Conservation (phyloP, 2,888 invertebrate species). For the Tanypteryx hageni region DNA sequence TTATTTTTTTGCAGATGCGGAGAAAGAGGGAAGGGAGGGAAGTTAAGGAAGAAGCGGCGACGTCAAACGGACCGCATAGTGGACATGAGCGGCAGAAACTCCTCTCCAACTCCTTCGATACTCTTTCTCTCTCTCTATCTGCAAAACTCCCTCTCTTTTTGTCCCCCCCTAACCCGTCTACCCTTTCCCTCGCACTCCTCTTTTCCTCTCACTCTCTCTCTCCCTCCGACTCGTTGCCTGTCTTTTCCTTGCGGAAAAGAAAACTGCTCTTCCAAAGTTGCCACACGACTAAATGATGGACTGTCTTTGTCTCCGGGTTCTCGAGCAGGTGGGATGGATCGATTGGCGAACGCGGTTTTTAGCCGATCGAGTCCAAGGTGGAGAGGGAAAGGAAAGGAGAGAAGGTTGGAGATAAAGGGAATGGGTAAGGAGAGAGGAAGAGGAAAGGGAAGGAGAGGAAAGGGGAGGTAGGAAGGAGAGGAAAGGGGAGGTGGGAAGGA, state of each 20-base stretch:
- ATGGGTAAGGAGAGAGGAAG: background rate
- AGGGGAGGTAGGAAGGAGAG: background rate
- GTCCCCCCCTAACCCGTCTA: background rate
- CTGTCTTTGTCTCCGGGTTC: background rate
- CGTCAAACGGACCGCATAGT: slow-evolving; percentile 19
- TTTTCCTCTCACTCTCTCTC: background rate
- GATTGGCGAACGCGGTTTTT: background rate
- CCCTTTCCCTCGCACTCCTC: background rate
- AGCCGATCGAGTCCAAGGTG: no score
- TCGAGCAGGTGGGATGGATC: background rate
- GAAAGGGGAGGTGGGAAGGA: background rate
- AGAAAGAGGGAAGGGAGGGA: no score
- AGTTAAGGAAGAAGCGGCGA: background rate
- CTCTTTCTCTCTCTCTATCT: background rate
- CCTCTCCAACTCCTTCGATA: background rate
- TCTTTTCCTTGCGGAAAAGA: background rate
- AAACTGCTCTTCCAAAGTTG: slow-evolving; percentile 9
- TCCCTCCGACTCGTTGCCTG: background rate
- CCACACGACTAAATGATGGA: slow-evolving; percentile 28
- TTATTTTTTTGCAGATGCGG: slow-evolving; percentile 1
- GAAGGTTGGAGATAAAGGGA: background rate
- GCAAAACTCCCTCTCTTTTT: background rate
- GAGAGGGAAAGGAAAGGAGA: background rate
- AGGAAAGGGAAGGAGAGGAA: background rate
- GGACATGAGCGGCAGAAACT: background rate